Conservation (phyloP, 2,113 vertebrate species). For the Lucifuga dentata region DNA sequence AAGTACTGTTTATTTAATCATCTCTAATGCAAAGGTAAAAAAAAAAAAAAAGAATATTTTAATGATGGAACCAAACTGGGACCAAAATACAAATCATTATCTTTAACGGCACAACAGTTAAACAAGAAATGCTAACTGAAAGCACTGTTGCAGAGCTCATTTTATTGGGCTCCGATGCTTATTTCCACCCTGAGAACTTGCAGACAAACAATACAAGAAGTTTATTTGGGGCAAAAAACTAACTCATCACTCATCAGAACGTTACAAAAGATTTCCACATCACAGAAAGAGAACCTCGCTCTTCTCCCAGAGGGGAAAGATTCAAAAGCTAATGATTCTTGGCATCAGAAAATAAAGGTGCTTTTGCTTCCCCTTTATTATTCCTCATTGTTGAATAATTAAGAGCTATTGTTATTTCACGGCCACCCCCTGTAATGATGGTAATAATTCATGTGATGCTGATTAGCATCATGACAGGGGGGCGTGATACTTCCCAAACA, state of each 20-base stretch:
- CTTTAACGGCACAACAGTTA: slow-evolving; percentile 21
- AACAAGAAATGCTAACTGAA: background rate
- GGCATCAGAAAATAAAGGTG: slow-evolving; percentile 64
- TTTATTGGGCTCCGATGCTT: slow-evolving; percentile 35
- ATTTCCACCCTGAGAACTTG: slow-evolving; percentile 25
- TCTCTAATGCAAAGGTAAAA: no score
- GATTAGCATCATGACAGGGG: slow-evolving; percentile 56
- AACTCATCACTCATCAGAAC: slow-evolving; percentile 42
- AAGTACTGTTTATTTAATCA: no score
- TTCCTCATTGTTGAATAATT: slow-evolving; percentile 73
- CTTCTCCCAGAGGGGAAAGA: slow-evolving; percentile 31
- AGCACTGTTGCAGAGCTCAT: slow-evolving; percentile 1
- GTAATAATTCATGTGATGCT: slow-evolving; percentile 75
- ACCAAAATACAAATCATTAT: background rate
- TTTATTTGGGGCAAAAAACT: background rate
- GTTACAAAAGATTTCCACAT: slow-evolving; percentile 33
- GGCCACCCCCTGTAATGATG: slow-evolving; percentile 65
- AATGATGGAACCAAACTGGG: slow-evolving; percentile 5
- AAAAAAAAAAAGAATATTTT: slow-evolving; percentile 5
- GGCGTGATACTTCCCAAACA: slow-evolving; percentile 50
- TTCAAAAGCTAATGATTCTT: slow-evolving; percentile 45
- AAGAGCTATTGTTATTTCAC: slow-evolving; percentile 68
- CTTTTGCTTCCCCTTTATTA: slow-evolving; percentile 55
- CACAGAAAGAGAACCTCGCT: background rate
- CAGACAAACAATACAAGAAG: slow-evolving; percentile 15